These are phyloP conservation scores for Sicus ferrugineus DNA, from an alignment of 2,888 invertebrate species.

Conservation along the genomic window DNA sequence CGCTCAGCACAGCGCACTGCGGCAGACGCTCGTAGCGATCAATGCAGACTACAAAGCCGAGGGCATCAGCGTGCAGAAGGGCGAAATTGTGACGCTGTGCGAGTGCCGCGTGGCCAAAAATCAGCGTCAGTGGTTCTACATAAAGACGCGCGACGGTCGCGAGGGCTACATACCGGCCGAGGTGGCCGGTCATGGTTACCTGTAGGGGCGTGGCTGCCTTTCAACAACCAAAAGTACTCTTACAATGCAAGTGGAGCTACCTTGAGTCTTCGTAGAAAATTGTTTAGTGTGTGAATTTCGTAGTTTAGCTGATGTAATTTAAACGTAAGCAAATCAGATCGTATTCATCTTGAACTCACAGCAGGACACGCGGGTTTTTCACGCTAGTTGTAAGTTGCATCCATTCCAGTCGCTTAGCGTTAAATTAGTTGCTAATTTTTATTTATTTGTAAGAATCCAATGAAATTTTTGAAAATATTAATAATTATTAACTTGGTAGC, in stretches of 20 bases:
- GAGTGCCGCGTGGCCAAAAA: slow-evolving; percentile 68
- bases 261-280: slow-evolving; percentile 14
- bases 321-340: not conserved
- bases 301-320: not conserved
- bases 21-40: slow-evolving; percentile 77
- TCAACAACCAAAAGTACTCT: slow-evolving; percentile 7
- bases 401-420: slow-evolving; percentile 48
- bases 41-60: slow-evolving; percentile 72
- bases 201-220: slow-evolving; percentile 63
- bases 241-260: not conserved
- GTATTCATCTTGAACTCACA: not conserved
- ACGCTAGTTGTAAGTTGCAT: slow-evolving; percentile 38
- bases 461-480: not conserved
- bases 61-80: slow-evolving; percentile 73
- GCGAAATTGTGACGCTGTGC: slow-evolving; percentile 78
- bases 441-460: slow-evolving; percentile 18
- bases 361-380: not conserved
- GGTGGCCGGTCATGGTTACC: slow-evolving; percentile 80
- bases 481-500: not conserved
- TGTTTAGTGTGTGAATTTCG: not conserved
- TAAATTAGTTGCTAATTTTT: slow-evolving; percentile 28
- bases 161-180: slow-evolving; percentile 82
- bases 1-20: slow-evolving; percentile 60
- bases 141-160: slow-evolving; percentile 73
- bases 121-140: slow-evolving; percentile 79